These are phyloP conservation scores for Apogon hyalosoma DNA, from an alignment of 2,797 vertebrate species.

Conservation along the genomic window DNA sequence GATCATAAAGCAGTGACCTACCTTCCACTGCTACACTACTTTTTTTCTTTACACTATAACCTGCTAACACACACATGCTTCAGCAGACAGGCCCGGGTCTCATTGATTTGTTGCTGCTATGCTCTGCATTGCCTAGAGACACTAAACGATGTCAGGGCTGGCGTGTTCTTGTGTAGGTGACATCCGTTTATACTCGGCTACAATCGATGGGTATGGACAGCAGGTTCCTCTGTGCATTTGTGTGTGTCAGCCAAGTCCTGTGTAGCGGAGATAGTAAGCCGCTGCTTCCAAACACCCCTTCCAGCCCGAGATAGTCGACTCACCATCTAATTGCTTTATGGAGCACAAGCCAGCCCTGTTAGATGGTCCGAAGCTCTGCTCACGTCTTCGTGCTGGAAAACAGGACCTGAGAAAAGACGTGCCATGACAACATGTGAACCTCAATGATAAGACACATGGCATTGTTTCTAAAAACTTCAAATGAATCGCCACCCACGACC, in stretches of 20 bases:
- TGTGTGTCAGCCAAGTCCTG: slow-evolving; percentile 34
- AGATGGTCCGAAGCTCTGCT: not conserved
- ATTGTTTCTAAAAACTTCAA: slow-evolving; percentile 40
- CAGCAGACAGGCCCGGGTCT: slow-evolving; percentile 10
- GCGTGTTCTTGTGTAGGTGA: slow-evolving; percentile 52
- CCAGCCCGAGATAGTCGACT: slow-evolving; percentile 25
- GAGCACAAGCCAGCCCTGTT: not conserved
- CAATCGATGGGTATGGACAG: slow-evolving; percentile 53
- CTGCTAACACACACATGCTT: slow-evolving; percentile 17
- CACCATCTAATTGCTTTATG: slow-evolving; percentile 27
- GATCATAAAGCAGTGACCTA: slow-evolving; percentile 10
- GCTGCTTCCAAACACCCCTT: slow-evolving; percentile 23
- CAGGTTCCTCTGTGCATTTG: slow-evolving; percentile 9
- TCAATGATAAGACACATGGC: slow-evolving; percentile 15
- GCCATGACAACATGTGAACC: slow-evolving; percentile 37
- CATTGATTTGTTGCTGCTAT: slow-evolving; percentile 60
- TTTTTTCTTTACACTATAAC: slow-evolving; percentile 26
- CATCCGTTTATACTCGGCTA: slow-evolving; percentile 48
- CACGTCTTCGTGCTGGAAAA: not conserved
- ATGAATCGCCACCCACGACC: not conserved
- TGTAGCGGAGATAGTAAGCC: slow-evolving; percentile 35
- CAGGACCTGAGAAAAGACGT: slow-evolving; percentile 22
- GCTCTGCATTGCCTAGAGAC: slow-evolving; percentile 56
- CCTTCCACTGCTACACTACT: not conserved
- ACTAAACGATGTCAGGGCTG: slow-evolving; percentile 50